Conservation (phyloP, 2,113 vertebrate species). For the Lampris incognitus region DNA sequence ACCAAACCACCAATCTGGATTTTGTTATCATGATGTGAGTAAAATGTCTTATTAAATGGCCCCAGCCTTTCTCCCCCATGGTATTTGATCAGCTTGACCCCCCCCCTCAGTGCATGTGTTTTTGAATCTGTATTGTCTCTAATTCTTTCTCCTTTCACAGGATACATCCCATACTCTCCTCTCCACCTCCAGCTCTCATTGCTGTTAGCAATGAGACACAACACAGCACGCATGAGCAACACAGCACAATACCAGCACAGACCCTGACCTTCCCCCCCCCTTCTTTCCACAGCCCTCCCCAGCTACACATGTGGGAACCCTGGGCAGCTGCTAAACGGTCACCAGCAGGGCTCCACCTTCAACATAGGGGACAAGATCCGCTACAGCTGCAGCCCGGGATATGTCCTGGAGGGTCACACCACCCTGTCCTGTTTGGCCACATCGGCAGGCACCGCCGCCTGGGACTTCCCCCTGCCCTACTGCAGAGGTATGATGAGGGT, state of each 20-base stretch:
- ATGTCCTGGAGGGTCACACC: slow-evolving; percentile 94
- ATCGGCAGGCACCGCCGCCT: slow-evolving; percentile 88
- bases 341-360: slow-evolving; percentile 94
- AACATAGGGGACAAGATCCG: slow-evolving; percentile 96
- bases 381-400: slow-evolving; percentile 94
- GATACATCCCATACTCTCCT: neutral
- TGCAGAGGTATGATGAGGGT: slow-evolving; percentile 88
- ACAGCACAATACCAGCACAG: too few relatives aligned
- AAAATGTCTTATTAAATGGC: slow-evolving; percentile 11
- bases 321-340: slow-evolving; percentile 90
- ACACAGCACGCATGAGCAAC: too few relatives aligned
- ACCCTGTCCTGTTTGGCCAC: slow-evolving; percentile 92
- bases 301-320: slow-evolving; percentile 98
- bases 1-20: neutral
- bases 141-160: too few relatives aligned
- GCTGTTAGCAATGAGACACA: too few relatives aligned
- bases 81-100: too few relatives aligned
- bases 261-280: neutral
- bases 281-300: slow-evolving; percentile 86
- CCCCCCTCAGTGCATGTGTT: neutral
- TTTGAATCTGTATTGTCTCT: too few relatives aligned
- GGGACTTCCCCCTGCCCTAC: slow-evolving; percentile 97
- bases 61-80: too few relatives aligned
- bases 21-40: neutral
- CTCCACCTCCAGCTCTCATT: neutral